Evolutionary conservation across 2,113 vertebrate species (phyloP), one percentile per base, ranked within the genome.

Genomic region (Vimba vimba): DNA sequence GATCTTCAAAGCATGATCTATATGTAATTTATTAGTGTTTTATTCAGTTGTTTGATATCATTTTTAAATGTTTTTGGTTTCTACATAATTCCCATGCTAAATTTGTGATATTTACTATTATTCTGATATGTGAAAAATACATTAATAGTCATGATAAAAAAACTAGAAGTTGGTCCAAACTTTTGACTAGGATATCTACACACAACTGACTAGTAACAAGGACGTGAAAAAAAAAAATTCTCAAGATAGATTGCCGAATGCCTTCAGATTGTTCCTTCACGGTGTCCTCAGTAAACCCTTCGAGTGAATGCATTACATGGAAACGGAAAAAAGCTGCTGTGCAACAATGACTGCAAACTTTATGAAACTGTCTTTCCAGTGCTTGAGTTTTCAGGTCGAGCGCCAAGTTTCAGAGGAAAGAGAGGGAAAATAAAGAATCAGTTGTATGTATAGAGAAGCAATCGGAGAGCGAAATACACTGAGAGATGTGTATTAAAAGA

Each of bases 231-330:
- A 50, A 79, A 11, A 47, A 12, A 6, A 69, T 30, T 68, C 76
- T 79, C 36, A 62, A 47, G 74, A 57, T 64, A 50, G 52, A 47
- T 27, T 64, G 23, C 57, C 33, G 39, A 64, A 19, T 59, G 64
- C n/a, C 4, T 69, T 55, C 45, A 52, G 64, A 69, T 55, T 69
- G 59, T 81, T 81, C 15, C 23, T 68, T 82, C 43, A 45, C 1
- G 0, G n/a, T 82, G 66, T 83, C 66, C 81, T 83, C 47, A 39
- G 66, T 57, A 57, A 83, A 83, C 81, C 81, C 25, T 83, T 71
- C 12, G 15, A 36, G 27, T 30, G 55, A 13, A 36, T 30, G 6
- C 45, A 59, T 11, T 23, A 5, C 80, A 69, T 50, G 60, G 27
- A 52, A 50, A 69, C 10, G 9, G 52, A 17, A 19, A 71, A 69